Evolutionary conservation across 2,797 vertebrate species (phyloP), one percentile per base, ranked within the genome.

Genomic region (Gymnodraco acuticeps): DNA sequence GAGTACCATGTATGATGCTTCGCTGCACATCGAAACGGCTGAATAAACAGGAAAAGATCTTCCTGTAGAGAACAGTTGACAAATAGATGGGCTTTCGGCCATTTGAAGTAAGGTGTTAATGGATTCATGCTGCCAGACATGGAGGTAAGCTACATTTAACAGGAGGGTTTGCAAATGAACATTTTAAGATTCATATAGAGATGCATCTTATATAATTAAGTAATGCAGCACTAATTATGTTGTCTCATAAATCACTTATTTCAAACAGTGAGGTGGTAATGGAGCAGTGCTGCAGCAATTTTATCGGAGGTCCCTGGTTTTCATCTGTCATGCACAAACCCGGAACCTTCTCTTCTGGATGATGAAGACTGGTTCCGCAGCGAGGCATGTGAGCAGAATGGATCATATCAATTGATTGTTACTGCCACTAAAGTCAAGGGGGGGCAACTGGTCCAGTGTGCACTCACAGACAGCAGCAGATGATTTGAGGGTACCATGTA

Each of bases 391-490:
- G 68, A 74, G 75, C 78, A 64, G 73, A 71, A 87, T 89, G 80
- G 80, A 87, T 90, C 83, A 82, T 87, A 89, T 85, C 82, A 90
- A 91, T 91, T 73, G 83, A 89, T 87, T 82, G 72, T 73, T 81
- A 67, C 71, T 68, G 85, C 81, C 64, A 70, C 76, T 72, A 17
- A 77, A 84, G 73, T 84, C 70, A 70, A 60, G 54, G 64, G 70
- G 41, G 62, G 50, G 78, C 41, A 65, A 74, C 60, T 65, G 50
- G 73, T 86, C 70, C 77, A 23, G 68, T 65, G 62, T 64, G 55
- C 53, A 60, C 60, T 58, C 3, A 27, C 64, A 64, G 76, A 85
- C 55, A 73, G 81, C 77, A 72, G 55, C 38, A 62, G 70, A 80
- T 78, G 73, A 83, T 88, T 91, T 85, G 58, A 77, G 71, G 55